phyloP scores from a whole-genome alignment of 2,888 invertebrate genomes.

The Vanessa cardui region DNA sequence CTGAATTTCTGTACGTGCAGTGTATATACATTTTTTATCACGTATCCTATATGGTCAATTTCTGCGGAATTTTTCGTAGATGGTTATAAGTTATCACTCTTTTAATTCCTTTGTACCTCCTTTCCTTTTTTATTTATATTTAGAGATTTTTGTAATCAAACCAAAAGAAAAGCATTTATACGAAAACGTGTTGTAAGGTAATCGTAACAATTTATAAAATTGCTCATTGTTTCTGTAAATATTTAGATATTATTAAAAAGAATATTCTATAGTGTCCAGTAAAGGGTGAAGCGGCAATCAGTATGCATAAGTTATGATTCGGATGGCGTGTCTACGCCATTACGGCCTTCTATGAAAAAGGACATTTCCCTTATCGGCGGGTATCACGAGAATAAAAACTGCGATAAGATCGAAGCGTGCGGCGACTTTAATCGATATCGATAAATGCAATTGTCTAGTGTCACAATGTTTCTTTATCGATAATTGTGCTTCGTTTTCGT shows the following conservation, averaged over 20 bases:
- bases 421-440: constrained; percentile 46
- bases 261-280: constrained; percentile 53
- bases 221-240: constrained; percentile 6
- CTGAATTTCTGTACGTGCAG: too few species aligned
- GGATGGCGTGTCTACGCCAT: constrained; percentile 77
- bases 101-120: too few species aligned
- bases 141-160: too few species aligned
- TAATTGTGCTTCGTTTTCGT: constrained; percentile 2
- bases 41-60: too few species aligned
- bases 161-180: too few species aligned
- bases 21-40: too few species aligned
- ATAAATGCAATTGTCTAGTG: constrained; percentile 41
- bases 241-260: constrained; percentile 39
- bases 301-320: constrained; percentile 78
- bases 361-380: constrained; percentile 81
- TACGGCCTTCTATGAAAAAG: constrained; percentile 82
- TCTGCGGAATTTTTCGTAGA: too few species aligned
- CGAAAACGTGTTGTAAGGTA: background rate
- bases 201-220: background rate
- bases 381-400: constrained; percentile 82
- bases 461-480: constrained; percentile 14
- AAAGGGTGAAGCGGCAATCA: constrained; percentile 78
- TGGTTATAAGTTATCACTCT: too few species aligned
- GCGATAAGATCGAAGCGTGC: constrained; percentile 72
- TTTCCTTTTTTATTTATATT: too few species aligned